Base-by-base conservation (phyloP, 2,113 vertebrate species). In the Pleuronectes platessa region DNA sequence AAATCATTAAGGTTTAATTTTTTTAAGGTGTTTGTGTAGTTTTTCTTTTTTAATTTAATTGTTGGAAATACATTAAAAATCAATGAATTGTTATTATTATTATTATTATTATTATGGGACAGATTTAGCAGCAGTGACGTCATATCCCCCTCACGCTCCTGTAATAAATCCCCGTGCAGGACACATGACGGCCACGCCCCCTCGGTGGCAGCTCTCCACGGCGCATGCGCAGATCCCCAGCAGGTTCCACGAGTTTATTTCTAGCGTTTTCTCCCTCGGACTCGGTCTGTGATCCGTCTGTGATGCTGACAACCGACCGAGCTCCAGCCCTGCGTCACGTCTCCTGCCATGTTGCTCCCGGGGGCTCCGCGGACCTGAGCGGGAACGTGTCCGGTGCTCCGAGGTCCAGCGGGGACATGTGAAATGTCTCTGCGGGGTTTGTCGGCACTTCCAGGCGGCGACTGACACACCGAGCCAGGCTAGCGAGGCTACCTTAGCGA, bases 181-280 rank as follows among this genome's bases (percentile, higher is more conserved):
- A 59, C 74, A 82, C 75, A 63, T 73, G 78, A 79, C 35, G 7
- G 65, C 2, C 67, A 76, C 68, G 14, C 81, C 84, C 79, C 81
- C 68, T 18, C 18, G 47, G 4, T 37, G 64, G 31, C 31, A 40
- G 51, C 49, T 68, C 60, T 15, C n/a, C 7, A 86, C 13, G 67
- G 90, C 24, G 89, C 93, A 89, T 90, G 92, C 90, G 92, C 84
- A 70, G 4, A 81, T 40, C 0, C 17, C 9, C n/a, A 1, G 54
- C 68, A 82, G 78, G 84, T 86, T 88, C 84, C 91, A 90, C 85
- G 89, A 89, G 90, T 93, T 90, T 91, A 89, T 89, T 87, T 89
- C 62, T 82, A 81, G 81, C 78, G 40, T 74, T 72, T 76, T 63
- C 61, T 63, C 61, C 58, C 58, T 40, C 51, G 54, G 47, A 80